Percentiles rank a stretch among this genome's conserved stretches.
These are phyloP conservation scores for Mythimna impura DNA, from an alignment of 2,888 invertebrate genomes.

Conservation along the genomic window DNA sequence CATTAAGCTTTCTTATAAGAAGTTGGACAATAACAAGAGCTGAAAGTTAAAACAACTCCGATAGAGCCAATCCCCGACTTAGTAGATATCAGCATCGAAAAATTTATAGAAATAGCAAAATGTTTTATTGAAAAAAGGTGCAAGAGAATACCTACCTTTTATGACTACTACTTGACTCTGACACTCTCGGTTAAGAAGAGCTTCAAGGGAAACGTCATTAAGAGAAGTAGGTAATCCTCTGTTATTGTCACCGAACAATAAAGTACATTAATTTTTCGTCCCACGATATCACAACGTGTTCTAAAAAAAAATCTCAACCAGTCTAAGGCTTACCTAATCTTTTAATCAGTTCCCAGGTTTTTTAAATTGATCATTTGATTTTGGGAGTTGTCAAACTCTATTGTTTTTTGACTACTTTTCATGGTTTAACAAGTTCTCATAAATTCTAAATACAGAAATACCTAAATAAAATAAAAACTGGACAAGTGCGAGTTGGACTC, in stretches of 20 bases:
- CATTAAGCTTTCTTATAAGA: neutral
- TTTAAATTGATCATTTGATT: neutral
- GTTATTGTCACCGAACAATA: neutral
- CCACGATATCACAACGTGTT: neutral
- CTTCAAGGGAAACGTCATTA: neutral
- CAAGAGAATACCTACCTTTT: neutral
- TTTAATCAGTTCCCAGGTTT: neutral
- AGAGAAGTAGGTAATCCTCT: neutral
- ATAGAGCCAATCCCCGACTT: neutral
- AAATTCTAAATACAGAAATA: neutral
- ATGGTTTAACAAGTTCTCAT: neutral
- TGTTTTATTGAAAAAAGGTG: neutral
- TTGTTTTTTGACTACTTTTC: neutral
- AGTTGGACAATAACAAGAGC: constrained; percentile 3
- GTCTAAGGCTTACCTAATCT: neutral
- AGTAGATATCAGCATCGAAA: neutral
- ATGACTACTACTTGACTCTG: neutral
- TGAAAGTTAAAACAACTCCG: neutral
- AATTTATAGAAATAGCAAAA: neutral
- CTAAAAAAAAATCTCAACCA: neutral
- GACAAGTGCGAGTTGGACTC: too few species aligned
- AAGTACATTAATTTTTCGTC: neutral
- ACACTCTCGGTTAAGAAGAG: neutral
- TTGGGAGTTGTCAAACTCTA: neutral
- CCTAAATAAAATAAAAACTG: neutral